These are phyloP conservation scores for Clytia hemisphaerica DNA, from an alignment of 30 jellyfish, hydroid and myxozoan species.

Conservation along the genomic window DNA sequence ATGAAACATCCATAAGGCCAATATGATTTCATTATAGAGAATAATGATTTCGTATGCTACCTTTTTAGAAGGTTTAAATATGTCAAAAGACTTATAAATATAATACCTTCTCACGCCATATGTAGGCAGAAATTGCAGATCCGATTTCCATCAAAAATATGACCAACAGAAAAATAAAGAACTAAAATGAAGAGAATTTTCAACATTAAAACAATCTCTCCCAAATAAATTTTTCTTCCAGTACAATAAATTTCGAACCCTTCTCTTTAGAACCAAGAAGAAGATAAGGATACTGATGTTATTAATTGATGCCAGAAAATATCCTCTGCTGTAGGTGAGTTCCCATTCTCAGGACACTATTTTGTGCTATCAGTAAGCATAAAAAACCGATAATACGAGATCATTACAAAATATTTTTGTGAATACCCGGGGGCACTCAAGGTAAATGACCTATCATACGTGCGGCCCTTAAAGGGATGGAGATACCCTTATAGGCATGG, in stretches of 20 bases:
- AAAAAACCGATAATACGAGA: no score
- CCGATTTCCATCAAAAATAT: slow-evolving; percentile 26
- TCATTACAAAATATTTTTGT: no score
- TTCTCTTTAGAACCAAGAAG: neutral
- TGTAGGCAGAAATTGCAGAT: slow-evolving; percentile 33
- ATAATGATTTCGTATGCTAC: neutral
- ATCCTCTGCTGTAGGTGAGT: no score
- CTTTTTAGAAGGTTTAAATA: no score
- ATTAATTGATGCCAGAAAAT: neutral
- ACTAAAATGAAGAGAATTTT: neutral
- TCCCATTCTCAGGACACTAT: no score
- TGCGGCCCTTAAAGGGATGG: no score
- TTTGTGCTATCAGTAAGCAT: no score
- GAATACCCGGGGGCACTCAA: no score
- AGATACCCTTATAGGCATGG: no score
- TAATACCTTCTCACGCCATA: slow-evolving; percentile 24
- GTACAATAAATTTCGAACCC: neutral
- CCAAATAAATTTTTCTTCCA: no score
- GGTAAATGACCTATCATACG: no score
- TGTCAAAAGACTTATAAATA: neutral
- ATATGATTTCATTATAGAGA: neutral
- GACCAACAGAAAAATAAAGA: slow-evolving; percentile 20
- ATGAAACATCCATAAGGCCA: neutral
- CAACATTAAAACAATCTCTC: neutral
- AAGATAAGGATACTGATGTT: neutral